phyloP scores from a whole-genome alignment of 1,140 invertebrate species.

The Euura saliciscinereae region DNA sequence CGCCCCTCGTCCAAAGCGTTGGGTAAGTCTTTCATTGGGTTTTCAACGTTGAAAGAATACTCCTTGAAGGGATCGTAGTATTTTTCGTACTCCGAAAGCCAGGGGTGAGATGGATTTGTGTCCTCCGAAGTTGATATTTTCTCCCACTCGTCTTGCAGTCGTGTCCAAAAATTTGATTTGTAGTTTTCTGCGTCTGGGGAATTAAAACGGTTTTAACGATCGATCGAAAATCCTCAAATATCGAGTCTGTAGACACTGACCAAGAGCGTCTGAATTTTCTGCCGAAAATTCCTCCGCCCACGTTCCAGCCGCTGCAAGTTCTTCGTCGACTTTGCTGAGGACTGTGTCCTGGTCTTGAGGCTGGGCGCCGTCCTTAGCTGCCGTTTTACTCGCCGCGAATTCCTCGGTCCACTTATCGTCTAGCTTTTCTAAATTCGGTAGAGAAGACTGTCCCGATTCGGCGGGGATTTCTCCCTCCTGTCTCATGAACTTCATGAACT shows the following conservation, averaged over 20 bases:
- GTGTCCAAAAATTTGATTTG: constrained; percentile 75
- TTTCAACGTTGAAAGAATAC: constrained; percentile 86
- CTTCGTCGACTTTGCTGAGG: constrained; percentile 42
- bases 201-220: constrained; percentile 30
- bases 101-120: constrained; percentile 63
- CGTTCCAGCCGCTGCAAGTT: constrained; percentile 38
- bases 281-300: constrained; percentile 52
- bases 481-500: constrained; percentile 88
- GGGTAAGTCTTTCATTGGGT: constrained; percentile 82
- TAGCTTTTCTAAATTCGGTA: constrained; percentile 49
- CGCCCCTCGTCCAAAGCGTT: constrained; percentile 89
- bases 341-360: constrained; percentile 41
- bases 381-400: constrained; percentile 44
- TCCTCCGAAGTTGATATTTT: constrained; percentile 64
- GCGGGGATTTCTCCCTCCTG: constrained; percentile 69
- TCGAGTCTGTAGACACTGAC: constrained; percentile 17
- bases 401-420: constrained; percentile 63
- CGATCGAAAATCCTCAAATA: constrained; percentile 1
- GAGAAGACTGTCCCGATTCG: constrained; percentile 52
- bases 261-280: constrained; percentile 30
- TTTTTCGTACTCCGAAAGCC: constrained; percentile 70
- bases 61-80: constrained; percentile 73
- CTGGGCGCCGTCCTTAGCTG: constrained; percentile 41
- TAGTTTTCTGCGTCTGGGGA: constrained; percentile 51
- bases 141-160: constrained; percentile 79